Percentiles rank a stretch among this genome's conserved stretches.
Evolutionary conservation across 2,113 vertebrate species (phyloP).

Genomic region (Cnemophilus loriae): DNA sequence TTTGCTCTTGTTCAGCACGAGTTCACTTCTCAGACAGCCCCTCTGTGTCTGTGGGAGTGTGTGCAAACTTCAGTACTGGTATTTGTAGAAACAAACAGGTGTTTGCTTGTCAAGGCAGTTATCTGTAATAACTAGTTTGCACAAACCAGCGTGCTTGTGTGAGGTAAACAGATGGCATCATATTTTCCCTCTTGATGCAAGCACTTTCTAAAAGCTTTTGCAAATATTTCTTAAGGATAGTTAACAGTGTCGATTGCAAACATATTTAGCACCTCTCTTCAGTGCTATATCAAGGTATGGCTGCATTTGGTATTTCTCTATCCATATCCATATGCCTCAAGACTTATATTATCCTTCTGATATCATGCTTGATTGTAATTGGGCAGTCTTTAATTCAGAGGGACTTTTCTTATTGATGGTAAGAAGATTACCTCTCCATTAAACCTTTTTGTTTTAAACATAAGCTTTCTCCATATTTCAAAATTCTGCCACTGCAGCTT

Average conservation of each 20-base stretch:
- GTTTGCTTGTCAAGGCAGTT: background rate
- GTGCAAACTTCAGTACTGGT: background rate
- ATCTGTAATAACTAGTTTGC: background rate
- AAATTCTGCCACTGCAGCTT: background rate
- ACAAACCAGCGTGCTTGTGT: background rate
- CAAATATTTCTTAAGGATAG: background rate
- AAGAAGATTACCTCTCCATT: background rate
- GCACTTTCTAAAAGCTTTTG: background rate
- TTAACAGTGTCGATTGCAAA: constrained; percentile 8
- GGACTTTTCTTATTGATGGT: background rate
- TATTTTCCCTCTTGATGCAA: background rate
- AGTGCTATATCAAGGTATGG: background rate
- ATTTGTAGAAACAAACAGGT: constrained; percentile 3
- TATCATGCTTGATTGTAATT: background rate
- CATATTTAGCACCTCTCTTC: background rate
- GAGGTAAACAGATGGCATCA: constrained; percentile 17
- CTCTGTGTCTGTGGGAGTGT: background rate
- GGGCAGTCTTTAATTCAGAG: background rate
- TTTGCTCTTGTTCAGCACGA: background rate
- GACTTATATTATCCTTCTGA: background rate
- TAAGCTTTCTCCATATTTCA: background rate
- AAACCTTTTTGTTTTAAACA: background rate
- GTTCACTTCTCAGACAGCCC: background rate
- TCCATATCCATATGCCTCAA: background rate
- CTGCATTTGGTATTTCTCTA: background rate